phyloP scores from a whole-genome alignment of 2,797 vertebrate genomes.

The Hypotaenidia philippensis region DNA sequence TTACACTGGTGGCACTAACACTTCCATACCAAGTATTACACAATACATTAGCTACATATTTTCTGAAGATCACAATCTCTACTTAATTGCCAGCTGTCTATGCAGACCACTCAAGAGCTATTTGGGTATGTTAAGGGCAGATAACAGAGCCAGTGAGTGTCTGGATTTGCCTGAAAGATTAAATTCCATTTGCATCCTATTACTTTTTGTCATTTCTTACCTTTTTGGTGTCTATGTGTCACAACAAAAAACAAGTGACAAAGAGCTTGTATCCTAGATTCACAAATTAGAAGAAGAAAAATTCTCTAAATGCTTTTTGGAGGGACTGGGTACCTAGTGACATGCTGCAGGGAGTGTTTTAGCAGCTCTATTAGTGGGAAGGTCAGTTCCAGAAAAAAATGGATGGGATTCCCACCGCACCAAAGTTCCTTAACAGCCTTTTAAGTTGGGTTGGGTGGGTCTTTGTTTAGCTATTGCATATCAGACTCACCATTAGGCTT shows the following conservation, averaged over 20 bases:
- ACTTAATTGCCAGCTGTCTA: conserved; percentile 18
- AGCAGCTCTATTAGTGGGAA: neutral
- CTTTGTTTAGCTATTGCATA: neutral
- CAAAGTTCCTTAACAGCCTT: neutral
- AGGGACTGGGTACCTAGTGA: neutral
- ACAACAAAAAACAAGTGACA: neutral
- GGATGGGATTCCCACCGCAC: neutral
- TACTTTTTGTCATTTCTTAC: conserved; percentile 9
- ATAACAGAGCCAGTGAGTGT: neutral
- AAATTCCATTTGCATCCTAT: conserved; percentile 29
- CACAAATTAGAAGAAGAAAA: neutral
- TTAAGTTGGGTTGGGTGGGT: neutral
- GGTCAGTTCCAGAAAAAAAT: neutral
- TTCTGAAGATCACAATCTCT: conserved; percentile 41
- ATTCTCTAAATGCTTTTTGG: neutral
- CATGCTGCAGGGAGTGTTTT: neutral
- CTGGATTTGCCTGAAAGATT: conserved; percentile 29
- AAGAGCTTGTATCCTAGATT: neutral
- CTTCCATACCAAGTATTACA: neutral
- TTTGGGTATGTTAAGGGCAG: conserved; percentile 32
- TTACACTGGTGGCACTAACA: neutral
- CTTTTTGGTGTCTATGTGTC: neutral
- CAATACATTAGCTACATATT: neutral
- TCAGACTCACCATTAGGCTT: neutral
- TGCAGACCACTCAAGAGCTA: conserved; percentile 43